These are phyloP conservation scores for Pristionchus japonicus DNA, from an alignment of 2,888 invertebrate species.

Conservation along the genomic window DNA sequence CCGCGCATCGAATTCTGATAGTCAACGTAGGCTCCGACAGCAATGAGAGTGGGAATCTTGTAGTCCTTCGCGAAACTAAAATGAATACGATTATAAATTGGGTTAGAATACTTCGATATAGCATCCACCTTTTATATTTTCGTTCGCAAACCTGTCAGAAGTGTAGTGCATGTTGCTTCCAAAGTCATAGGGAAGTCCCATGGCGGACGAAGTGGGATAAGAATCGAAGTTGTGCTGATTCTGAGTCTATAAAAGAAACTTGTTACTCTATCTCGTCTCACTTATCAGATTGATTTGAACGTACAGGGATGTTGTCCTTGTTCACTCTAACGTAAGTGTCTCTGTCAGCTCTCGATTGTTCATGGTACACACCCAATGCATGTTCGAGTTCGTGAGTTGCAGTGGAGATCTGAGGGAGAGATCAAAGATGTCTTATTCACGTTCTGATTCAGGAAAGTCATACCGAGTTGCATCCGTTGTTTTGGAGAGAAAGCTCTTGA, in stretches of 20 bases:
- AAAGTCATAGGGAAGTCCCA: conserved; percentile 18
- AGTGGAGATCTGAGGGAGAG: background rate
- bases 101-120: no score
- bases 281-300: no score
- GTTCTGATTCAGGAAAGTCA: background rate
- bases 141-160: conserved; percentile 9
- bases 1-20: conserved; percentile 42
- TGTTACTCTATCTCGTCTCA: no score
- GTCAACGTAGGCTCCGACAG: background rate
- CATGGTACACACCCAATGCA: conserved; percentile 35
- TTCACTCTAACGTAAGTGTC: conserved; percentile 18
- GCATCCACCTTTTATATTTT: no score
- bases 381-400: conserved; percentile 39
- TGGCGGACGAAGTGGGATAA: background rate
- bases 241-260: no score
- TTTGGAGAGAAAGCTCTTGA: conserved; percentile 10
- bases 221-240: background rate
- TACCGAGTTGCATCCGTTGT: conserved; percentile 37
- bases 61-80: conserved; percentile 20
- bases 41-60: background rate
- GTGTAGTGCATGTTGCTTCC: conserved; percentile 46
- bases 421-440: background rate
- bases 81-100: background rate
- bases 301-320: background rate
- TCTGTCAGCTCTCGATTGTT: conserved; percentile 29